A percentile compares a stretch with the other conserved stretches of the same genome.
These are phyloP conservation scores for Euwallacea fornicatus DNA, from an alignment of 1,140 invertebrate genomes.

Conservation along the genomic window DNA sequence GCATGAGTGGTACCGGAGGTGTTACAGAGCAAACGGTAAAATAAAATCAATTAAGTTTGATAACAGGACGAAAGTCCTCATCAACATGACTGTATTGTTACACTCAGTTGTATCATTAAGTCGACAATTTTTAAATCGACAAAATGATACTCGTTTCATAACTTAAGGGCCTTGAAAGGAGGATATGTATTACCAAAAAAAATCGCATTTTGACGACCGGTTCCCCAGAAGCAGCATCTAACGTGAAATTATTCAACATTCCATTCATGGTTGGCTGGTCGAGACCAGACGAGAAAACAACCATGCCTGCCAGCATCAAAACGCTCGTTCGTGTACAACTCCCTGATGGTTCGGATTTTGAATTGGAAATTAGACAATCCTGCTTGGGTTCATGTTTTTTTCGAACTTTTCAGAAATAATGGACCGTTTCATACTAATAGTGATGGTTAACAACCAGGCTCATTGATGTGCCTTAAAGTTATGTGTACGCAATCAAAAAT, in stretches of 20 bases:
- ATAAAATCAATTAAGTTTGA: background rate
- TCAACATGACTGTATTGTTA: background rate
- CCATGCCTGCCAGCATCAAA: slow-evolving; percentile 23
- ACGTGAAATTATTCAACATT: slow-evolving; percentile 34
- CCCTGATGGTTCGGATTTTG: slow-evolving; percentile 7
- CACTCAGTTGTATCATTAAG: background rate
- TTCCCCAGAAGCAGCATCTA: slow-evolving; percentile 32
- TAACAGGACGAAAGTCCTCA: background rate
- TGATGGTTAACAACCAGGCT: too few relatives aligned
- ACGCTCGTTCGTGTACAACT: slow-evolving; percentile 11
- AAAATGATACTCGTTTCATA: background rate
- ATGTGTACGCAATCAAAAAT: too few relatives aligned
- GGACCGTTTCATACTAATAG: too few relatives aligned
- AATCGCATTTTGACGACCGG: slow-evolving; percentile 29
- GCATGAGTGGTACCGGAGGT: background rate
- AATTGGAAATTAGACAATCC: slow-evolving; percentile 13
- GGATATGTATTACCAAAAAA: slow-evolving; percentile 15
- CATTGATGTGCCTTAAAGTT: too few relatives aligned
- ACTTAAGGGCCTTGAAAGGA: slow-evolving; percentile 17
- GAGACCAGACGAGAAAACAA: slow-evolving; percentile 12
- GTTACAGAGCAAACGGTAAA: background rate
- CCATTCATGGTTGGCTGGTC: slow-evolving; percentile 34
- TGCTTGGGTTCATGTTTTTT: background rate
- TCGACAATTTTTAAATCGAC: background rate
- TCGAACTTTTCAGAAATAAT: background rate